Evolutionary conservation across 1,140 invertebrate genomes (phyloP).

Genomic region (Zaprionus kolodkinae): DNA sequence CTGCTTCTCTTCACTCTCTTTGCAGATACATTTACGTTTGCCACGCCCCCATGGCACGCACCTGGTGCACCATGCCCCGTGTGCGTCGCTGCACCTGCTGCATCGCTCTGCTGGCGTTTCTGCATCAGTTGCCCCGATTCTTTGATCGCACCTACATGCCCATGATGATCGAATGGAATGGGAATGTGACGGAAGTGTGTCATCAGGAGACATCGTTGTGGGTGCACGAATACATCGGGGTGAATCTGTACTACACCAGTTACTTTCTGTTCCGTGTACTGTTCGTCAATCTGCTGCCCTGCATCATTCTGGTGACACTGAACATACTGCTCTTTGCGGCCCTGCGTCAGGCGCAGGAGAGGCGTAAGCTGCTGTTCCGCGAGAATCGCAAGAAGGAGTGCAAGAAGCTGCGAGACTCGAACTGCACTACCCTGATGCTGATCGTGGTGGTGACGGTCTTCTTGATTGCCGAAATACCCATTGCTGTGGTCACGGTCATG

Average conservation of each 20-base stretch:
- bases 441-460: constrained; percentile 98
- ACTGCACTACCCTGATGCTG: constrained; percentile 97
- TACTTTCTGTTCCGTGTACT: constrained; percentile 95
- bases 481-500: constrained; percentile 93
- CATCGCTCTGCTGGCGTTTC: constrained; percentile 90
- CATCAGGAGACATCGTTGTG: constrained; percentile 87
- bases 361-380: constrained; percentile 91
- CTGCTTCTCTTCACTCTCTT: neutral
- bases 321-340: constrained; percentile 95
- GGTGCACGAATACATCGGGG: constrained; percentile 87
- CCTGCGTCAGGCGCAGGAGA: constrained; percentile 91
- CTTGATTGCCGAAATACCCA: constrained; percentile 94
- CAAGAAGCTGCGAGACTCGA: constrained; percentile 92
- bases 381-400: constrained; percentile 94
- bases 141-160: constrained; percentile 87
- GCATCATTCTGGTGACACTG: constrained; percentile 93
- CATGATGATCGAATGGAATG: constrained; percentile 87
- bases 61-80: constrained; percentile 94
- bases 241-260: constrained; percentile 90
- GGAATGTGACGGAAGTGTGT: constrained; percentile 87
- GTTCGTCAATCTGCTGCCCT: constrained; percentile 95
- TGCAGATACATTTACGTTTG: constrained; percentile 94
- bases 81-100: constrained; percentile 91
- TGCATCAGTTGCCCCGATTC: constrained; percentile 92
- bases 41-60: constrained; percentile 92